Percentiles rank a stretch among this genome's conserved stretches.
Evolutionary conservation across 2,113 vertebrate genomes (phyloP).

Genomic region (Nycticryphes semicollaris): DNA sequence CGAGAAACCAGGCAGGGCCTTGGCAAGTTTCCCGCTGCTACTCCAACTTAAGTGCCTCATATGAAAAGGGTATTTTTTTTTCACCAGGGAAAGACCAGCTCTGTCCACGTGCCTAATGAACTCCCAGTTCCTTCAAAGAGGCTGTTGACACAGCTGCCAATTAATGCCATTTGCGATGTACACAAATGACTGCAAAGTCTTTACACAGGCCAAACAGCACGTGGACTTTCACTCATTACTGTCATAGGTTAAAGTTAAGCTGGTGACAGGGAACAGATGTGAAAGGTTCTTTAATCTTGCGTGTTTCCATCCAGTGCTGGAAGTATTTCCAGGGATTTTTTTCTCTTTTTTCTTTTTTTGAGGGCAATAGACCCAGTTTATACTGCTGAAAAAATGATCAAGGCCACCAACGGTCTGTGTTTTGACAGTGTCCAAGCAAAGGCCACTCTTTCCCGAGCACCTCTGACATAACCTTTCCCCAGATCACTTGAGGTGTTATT

Average conservation of each 20-base stretch:
- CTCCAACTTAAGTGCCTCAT: neutral
- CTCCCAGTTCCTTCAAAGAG: neutral
- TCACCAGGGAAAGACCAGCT: neutral
- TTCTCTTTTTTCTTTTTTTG: neutral
- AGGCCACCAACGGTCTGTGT: neutral
- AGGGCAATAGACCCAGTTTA: neutral
- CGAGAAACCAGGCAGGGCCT: conserved; percentile 6
- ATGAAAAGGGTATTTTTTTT: conserved; percentile 13
- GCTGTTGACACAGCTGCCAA: conserved; percentile 56
- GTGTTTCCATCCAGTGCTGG: neutral
- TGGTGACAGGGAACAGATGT: conserved; percentile 16
- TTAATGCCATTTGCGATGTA: conserved; percentile 7
- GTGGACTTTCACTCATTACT: neutral
- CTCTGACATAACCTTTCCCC: neutral
- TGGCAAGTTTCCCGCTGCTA: neutral
- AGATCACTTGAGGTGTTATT: neutral
- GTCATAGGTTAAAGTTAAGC: neutral
- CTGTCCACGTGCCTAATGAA: neutral
- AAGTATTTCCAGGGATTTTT: neutral
- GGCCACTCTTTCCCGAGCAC: neutral
- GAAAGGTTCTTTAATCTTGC: conserved; percentile 3
- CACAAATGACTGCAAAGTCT: conserved; percentile 8
- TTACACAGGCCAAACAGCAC: neutral
- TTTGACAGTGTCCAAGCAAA: neutral
- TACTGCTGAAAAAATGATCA: neutral